A percentile compares a stretch with the other conserved stretches of the same genome.
Evolutionary conservation across 2,113 vertebrate genomes (phyloP).

Genomic region (Trematocara marginatum): DNA sequence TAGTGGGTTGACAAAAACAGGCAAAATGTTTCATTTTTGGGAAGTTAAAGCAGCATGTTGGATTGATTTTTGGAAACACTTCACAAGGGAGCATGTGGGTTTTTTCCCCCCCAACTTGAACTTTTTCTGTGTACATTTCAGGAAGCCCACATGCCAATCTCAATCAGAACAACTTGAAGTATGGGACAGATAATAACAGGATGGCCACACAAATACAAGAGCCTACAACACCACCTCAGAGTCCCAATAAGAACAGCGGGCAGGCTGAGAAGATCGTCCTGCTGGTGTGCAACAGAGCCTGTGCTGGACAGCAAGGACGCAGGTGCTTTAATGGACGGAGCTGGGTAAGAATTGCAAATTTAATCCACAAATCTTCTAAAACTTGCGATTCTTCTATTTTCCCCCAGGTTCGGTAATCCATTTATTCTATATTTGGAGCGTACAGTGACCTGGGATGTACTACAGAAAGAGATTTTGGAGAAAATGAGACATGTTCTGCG

Average conservation of each 20-base stretch:
- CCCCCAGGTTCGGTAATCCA: slow-evolving; percentile 87
- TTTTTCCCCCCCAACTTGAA: accelerated
- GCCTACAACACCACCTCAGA: slow-evolving; percentile 66
- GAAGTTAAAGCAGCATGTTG: not conserved
- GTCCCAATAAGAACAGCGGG: slow-evolving; percentile 72
- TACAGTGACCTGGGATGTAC: slow-evolving; percentile 90
- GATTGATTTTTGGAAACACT: not conserved
- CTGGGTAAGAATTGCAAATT: not conserved
- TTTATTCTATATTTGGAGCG: slow-evolving; percentile 94
- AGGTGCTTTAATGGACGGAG: slow-evolving; percentile 70
- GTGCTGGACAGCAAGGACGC: slow-evolving; percentile 91
- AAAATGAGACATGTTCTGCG: slow-evolving; percentile 94
- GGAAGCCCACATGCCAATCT: slow-evolving; percentile 88
- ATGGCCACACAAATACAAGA: slow-evolving; percentile 77
- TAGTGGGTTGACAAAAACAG: not conserved
- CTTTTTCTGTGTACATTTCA: slow-evolving; percentile 6
- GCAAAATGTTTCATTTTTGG: not conserved
- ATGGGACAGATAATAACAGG: slow-evolving; percentile 78
- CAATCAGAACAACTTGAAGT: slow-evolving; percentile 95
- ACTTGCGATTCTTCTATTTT: not conserved
- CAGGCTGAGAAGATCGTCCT: slow-evolving; percentile 85
- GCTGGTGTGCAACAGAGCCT: slow-evolving; percentile 92
- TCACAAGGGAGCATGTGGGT: not conserved
- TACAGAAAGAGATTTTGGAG: slow-evolving; percentile 96
- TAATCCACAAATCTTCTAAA: not conserved